These are phyloP conservation scores for Cheilosia soror DNA, from an alignment of 2,888 invertebrate species.

Conservation along the genomic window DNA sequence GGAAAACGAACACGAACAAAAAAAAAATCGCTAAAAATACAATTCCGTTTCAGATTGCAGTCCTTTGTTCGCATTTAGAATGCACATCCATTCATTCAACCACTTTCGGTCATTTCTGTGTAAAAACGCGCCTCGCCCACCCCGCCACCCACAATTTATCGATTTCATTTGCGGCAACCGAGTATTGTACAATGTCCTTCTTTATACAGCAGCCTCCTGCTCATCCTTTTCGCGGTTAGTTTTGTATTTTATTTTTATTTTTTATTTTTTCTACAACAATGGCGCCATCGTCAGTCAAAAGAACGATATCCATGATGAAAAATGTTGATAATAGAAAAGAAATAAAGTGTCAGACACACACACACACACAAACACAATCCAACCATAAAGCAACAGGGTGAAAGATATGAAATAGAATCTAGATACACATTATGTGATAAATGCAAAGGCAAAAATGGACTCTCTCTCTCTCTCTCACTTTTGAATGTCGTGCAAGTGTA, in stretches of 20 bases:
- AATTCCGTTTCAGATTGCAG: constrained; percentile 60
- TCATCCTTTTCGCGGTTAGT: background rate
- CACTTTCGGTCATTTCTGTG: constrained; percentile 51
- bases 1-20: background rate
- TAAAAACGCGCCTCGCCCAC: background rate
- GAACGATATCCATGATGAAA: constrained; percentile 20
- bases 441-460: background rate
- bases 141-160: constrained; percentile 33
- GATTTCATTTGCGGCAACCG: constrained; percentile 35
- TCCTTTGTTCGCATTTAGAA: constrained; percentile 56
- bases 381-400: constrained; percentile 24
- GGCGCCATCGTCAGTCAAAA: constrained; percentile 17
- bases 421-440: background rate
- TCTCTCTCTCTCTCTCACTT: background rate
- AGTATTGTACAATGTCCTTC: background rate
- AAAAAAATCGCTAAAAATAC: constrained; percentile 52
- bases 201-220: background rate
- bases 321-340: constrained; percentile 14
- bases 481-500: constrained; percentile 15
- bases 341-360: background rate
- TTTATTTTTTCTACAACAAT: background rate
- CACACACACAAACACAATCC: background rate
- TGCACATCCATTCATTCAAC: constrained; percentile 54
- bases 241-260: background rate
- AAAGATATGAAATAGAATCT: constrained; percentile 9